Base-by-base conservation (phyloP, 2,113 vertebrate genomes). In the Hippocampus barbouri region DNA sequence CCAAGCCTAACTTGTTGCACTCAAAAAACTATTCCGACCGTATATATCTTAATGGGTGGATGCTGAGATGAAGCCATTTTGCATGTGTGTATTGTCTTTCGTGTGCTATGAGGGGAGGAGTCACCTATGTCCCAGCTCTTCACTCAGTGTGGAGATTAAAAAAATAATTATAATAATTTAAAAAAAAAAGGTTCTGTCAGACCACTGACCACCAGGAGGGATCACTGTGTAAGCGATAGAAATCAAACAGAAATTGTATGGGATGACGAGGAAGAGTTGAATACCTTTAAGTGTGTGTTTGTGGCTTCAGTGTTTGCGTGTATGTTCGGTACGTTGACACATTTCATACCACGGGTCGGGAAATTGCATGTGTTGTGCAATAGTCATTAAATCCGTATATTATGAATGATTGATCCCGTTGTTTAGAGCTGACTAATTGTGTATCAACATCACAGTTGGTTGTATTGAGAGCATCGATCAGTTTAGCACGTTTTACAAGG, bases 331-430 rank as follows among this genome's bases (percentile, higher is more conserved):
- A 75, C 49, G 68, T 69, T 64, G 64, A 43, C 64, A 25, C 60
- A 71, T 84, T 74, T 86, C 87, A 85, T 77, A 81, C 67, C 77
- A 83, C 88, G 80, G 89, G 90, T 90, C 89, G 88, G 90, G 89
- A 89, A 89, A 73, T 89, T 90, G 90, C 90, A 91, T 91, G 81
- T 83, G 79, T 79, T 71, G 90, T 91, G 90, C 90, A 90, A 91
- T 90, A 91, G 79, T 85, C 82, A 88, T 86, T 71, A 78, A 77
- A 61, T 71, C 64, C 71, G 73, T 79, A 73, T 70, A 80, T 74
- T 83, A 84, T 79, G 82, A 85, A 85, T 84, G 79, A 66, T 66
- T 43, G 73, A 71, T 76, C 71, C 76, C 62, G 60, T 78, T 81
- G 56, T 54, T 72, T 62, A 72, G 62, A 68, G 53, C 43, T 53